phyloP scores from a whole-genome alignment of 2,113 vertebrate genomes.

The Pitta sordida region DNA sequence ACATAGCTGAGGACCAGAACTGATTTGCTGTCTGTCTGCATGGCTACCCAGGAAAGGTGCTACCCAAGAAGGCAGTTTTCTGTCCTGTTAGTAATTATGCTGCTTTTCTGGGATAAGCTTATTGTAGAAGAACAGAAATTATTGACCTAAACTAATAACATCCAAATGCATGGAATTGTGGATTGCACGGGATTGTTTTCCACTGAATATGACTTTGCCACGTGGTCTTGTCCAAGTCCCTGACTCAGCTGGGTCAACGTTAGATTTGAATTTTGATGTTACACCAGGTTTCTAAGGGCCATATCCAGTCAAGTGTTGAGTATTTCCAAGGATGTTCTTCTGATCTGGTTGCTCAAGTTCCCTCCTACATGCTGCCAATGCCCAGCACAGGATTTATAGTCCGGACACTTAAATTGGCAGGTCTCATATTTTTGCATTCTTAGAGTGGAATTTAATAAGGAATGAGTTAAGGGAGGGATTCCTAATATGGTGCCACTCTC shows the following conservation, averaged over 20 bases:
- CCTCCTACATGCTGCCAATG: not conserved
- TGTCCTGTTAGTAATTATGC: not conserved
- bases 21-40: not conserved
- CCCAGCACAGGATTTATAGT: not conserved
- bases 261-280: not conserved
- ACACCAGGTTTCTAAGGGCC: not conserved
- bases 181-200: not conserved
- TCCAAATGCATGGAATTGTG: not conserved
- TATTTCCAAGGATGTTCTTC: not conserved
- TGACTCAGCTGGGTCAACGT: fast-evolving
- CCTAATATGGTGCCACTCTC: not conserved
- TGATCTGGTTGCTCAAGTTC: not conserved
- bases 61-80: not conserved
- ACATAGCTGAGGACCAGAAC: not conserved
- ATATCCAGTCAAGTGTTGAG: not conserved
- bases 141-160: not conserved
- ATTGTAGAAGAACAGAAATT: not conserved
- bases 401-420: not conserved
- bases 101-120: not conserved
- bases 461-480: not conserved
- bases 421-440: not conserved
- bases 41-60: not conserved
- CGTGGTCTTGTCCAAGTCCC: not conserved
- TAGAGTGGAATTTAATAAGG: not conserved
- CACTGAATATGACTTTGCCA: not conserved